These are phyloP conservation scores for Peribatodes rhomboidaria DNA, from an alignment of 2,888 invertebrate species.

Conservation along the genomic window DNA sequence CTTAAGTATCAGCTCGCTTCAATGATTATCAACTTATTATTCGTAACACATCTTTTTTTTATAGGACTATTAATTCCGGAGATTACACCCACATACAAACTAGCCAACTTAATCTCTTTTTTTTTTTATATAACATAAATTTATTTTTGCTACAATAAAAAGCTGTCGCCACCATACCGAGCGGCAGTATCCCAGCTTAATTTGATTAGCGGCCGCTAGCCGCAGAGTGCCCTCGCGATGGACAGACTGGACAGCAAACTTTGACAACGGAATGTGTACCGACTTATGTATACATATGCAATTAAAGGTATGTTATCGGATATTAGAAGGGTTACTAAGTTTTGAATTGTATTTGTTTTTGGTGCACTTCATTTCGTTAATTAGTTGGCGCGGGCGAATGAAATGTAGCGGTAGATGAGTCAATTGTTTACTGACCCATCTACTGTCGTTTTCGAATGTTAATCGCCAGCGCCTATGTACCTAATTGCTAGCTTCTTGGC, in stretches of 20 bases:
- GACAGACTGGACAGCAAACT: conserved; percentile 74
- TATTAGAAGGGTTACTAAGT: conserved; percentile 3
- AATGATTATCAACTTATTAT: too few species aligned
- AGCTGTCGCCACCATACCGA: conserved; percentile 54
- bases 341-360: background rate
- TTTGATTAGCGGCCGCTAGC: conserved; percentile 82
- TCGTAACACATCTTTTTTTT: too few species aligned
- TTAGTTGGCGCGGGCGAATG: background rate
- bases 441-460: too few species aligned
- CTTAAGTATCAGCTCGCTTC: too few species aligned
- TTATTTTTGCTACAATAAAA: background rate
- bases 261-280: conserved; percentile 61
- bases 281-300: conserved; percentile 26
- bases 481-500: too few species aligned
- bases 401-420: too few species aligned
- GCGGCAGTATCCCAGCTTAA: conserved; percentile 75
- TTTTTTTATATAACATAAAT: too few species aligned
- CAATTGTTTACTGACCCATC: too few species aligned
- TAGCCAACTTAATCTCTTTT: too few species aligned
- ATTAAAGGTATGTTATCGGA: conserved; percentile 3
- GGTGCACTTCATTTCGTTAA: background rate
- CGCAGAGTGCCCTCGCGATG: conserved; percentile 71
- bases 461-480: too few species aligned
- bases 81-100: too few species aligned
- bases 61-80: too few species aligned